phyloP scores from a whole-genome alignment of 1,140 invertebrate species.

The Acyrthosiphon pisum region DNA sequence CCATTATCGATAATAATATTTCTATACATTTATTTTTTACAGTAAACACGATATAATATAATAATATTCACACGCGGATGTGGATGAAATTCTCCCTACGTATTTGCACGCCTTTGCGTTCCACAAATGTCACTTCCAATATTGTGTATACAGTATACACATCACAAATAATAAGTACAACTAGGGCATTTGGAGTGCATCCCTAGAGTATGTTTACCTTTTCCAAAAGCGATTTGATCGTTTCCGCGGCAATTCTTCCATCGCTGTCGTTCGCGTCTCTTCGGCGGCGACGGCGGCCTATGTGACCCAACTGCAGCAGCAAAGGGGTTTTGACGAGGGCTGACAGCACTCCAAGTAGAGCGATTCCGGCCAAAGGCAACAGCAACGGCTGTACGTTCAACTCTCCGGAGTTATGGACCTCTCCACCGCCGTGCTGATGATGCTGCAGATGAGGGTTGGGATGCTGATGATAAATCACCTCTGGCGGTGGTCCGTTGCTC shows the following conservation, averaged over 20 bases:
- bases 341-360: conserved; percentile 78
- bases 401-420: conserved; percentile 39
- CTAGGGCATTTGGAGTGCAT: not conserved
- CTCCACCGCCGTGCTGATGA: conserved; percentile 34
- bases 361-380: conserved; percentile 77
- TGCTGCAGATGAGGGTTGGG: not conserved
- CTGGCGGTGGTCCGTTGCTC: not conserved
- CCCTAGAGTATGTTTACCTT: not conserved
- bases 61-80: not conserved
- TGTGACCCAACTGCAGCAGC: conserved; percentile 75
- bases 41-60: not conserved
- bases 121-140: not conserved
- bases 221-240: not conserved
- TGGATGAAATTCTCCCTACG: not conserved
- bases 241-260: not conserved
- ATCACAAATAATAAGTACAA: not conserved
- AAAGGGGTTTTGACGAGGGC: conserved; percentile 79
- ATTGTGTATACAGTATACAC: too few species aligned
- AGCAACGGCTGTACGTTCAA: conserved; percentile 65
- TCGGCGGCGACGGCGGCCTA: conserved; percentile 64
- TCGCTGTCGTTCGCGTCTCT: conserved; percentile 59
- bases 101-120: not conserved
- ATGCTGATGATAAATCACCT: not conserved
- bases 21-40: too few species aligned
- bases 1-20: not conserved